Evolutionary conservation across 1,140 invertebrate genomes (phyloP).

Genomic region (Stenopsyche tienmushanensis): DNA sequence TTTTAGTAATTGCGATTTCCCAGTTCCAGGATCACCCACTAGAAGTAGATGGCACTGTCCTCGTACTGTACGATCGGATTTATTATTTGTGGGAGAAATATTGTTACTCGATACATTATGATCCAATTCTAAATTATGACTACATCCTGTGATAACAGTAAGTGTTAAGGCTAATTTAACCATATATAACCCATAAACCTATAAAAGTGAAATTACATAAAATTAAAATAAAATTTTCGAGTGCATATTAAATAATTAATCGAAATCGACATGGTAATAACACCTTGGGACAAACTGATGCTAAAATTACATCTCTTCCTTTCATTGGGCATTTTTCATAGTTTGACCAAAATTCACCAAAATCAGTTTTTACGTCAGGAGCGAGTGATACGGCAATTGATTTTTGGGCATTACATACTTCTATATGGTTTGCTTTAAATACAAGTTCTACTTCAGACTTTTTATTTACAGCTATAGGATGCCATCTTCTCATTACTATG

Average conservation of each 20-base stretch:
- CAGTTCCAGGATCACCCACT: constrained; percentile 86
- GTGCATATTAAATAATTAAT: not conserved
- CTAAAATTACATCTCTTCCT: constrained; percentile 77
- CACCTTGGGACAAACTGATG: constrained; percentile 83
- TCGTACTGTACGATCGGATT: constrained; percentile 50
- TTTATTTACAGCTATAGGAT: constrained; percentile 58
- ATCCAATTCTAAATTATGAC: constrained; percentile 46
- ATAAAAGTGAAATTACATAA: constrained; percentile 41
- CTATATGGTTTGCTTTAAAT: constrained; percentile 72
- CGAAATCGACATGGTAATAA: constrained; percentile 1
- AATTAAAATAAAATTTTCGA: not conserved
- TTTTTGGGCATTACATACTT: constrained; percentile 70
- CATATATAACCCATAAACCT: constrained; percentile 85
- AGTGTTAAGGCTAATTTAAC: constrained; percentile 81
- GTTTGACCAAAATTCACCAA: constrained; percentile 73
- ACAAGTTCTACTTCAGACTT: constrained; percentile 71
- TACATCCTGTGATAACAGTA: constrained; percentile 53
- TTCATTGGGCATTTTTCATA: constrained; percentile 64
- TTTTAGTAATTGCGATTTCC: constrained; percentile 86
- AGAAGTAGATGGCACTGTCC: constrained; percentile 85
- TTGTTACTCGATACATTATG: constrained; percentile 41
- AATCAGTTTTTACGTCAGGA: constrained; percentile 71
- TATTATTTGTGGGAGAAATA: constrained; percentile 36
- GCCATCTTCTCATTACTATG: constrained; percentile 73
- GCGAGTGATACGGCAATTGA: constrained; percentile 60